Conservation (phyloP, 2,888 invertebrate species). For the Drosophila testacea region DNA sequence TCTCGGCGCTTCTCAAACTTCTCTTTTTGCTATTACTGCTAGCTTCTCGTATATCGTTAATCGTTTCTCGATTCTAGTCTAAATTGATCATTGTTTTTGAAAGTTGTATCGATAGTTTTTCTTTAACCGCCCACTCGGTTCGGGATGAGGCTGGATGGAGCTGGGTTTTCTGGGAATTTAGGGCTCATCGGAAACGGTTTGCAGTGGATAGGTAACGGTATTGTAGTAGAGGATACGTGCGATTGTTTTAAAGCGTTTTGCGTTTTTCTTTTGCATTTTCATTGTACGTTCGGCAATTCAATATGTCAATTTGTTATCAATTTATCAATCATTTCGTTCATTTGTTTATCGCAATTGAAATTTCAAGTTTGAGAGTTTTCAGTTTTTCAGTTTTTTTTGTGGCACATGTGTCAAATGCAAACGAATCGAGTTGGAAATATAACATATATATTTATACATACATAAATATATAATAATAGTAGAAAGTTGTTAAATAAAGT, state of each 20-base stretch:
- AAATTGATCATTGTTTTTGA: slow-evolving; percentile 68
- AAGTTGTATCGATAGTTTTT: slow-evolving; percentile 67
- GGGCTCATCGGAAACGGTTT: slow-evolving; percentile 79
- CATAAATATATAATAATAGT: slow-evolving; percentile 65
- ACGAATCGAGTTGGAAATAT: slow-evolving; percentile 66
- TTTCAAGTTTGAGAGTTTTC: slow-evolving; percentile 2
- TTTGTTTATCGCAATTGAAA: slow-evolving; percentile 28
- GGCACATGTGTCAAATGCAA: slow-evolving; percentile 71
- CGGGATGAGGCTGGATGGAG: slow-evolving; percentile 48
- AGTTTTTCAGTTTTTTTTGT: slow-evolving; percentile 30
- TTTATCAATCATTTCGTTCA: slow-evolving; percentile 37
- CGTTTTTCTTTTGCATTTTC: slow-evolving; percentile 84
- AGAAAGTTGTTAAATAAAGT: slow-evolving; percentile 73
- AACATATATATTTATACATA: slow-evolving; percentile 70
- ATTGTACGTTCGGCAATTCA: slow-evolving; percentile 53
- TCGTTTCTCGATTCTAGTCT: slow-evolving; percentile 26
- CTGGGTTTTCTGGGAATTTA: slow-evolving; percentile 48
- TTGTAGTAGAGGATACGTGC: slow-evolving; percentile 84
- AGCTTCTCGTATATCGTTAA: too few species aligned
- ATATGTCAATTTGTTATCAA: slow-evolving; percentile 41
- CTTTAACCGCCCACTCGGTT: slow-evolving; percentile 67
- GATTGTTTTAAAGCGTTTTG: slow-evolving; percentile 84
- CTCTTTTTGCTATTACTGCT: slow-evolving; percentile 19
- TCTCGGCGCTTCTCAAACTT: slow-evolving; percentile 44
- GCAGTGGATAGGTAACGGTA: slow-evolving; percentile 82